Evolutionary conservation across 2,797 vertebrate species (phyloP), one percentile per base, ranked within the genome.

Genomic region (Tokudaia muenninki): DNA sequence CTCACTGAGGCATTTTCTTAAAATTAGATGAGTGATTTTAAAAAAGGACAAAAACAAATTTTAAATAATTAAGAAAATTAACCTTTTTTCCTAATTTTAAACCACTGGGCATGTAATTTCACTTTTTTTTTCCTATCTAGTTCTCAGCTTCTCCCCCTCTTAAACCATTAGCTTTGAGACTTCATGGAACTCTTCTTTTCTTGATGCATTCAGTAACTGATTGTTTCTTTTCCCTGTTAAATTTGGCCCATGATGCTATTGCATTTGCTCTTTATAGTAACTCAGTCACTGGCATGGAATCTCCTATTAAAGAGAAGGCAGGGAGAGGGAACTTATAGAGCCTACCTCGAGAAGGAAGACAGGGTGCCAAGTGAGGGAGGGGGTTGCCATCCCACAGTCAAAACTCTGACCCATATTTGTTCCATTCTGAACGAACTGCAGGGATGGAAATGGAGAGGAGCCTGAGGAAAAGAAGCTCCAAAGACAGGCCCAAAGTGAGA

Each of bases 281-380:
- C 11, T 16, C 55, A 24, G 1, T 37, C 6, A 1, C 21, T 67
- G 13, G 29, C 0, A 2, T 0, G 13, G 74, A 84, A 26, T 24
- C 22, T 92, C 29, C 52, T 41, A 87, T 41, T 3, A 19, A 63
- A 55, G 91, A 78, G 75, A 67, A 92, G 67, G 57, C 37, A 86
- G 29, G 50, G 50, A 52, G 50, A 52, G 50, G 10, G 10, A 52
- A 52, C 50, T 52, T 52, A 52, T 52, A 52, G 50, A 10, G 10
- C 50, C 50, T 10, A 52, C 50, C 50, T 52, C 50, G 9, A 52
- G 50, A 10, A 52, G 50, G 50, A 52, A 52, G 50, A 52, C 50
- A 52, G 50, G 50, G 50, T 52, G 11, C 11, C 50, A 52, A 1
- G 50, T 52, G 50, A 52, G 50, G 50, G 50, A 52, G 9, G 50